Base-by-base conservation (phyloP, 2,797 vertebrate genomes). In the Lerista edwardsae region DNA sequence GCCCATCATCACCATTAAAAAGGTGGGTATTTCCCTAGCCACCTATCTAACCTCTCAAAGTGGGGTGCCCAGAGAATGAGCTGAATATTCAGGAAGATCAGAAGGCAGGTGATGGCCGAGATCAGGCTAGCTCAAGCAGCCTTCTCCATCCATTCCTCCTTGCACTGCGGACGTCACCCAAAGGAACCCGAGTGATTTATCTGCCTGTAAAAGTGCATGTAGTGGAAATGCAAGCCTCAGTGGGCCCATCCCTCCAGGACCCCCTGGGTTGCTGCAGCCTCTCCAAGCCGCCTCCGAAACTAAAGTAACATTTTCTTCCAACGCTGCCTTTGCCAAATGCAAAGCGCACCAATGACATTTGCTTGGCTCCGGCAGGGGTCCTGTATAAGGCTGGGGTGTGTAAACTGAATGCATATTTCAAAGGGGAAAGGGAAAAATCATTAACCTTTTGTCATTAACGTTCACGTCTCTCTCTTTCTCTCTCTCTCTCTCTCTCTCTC, bases 401-500 rank as follows among this genome's bases (percentile, higher is more conserved):
- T 51, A 94, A 93, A 93, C 86, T 87, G 89, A 92, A 93, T 82
- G 94, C 94, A 95, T 94, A 93, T 93, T 95, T 93, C 90, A 90
- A 92, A 93, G 74, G 41, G 59, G 61, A 19, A 76, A 47, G 78
- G 76, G 61, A 67, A 95, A 94, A 94, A 95, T 95, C 93, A 95
- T 95, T 96, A 95, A 94, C 94, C 94, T 95, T 95, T 95, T 95
- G 94, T 96, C 93, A 94, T 95, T 93, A 95, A 86, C 78, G 84
- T 94, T 91, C 89, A 86, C 90, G 88, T 87, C 90, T 94, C 94
- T 11, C 47, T 47, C 51, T 55, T 15, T 55, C 51, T 51, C 47
- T 51, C 47, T 51, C 47, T 9, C 47, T 51, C 47, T 51, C 47
- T 51, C 47, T 51, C 9, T 51, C 47, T 51, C 47, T 51, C 9